Percentiles rank a stretch among this genome's conserved stretches.
Conservation (phyloP, 2,888 invertebrate species). For the Sepiola atlantica region DNA sequence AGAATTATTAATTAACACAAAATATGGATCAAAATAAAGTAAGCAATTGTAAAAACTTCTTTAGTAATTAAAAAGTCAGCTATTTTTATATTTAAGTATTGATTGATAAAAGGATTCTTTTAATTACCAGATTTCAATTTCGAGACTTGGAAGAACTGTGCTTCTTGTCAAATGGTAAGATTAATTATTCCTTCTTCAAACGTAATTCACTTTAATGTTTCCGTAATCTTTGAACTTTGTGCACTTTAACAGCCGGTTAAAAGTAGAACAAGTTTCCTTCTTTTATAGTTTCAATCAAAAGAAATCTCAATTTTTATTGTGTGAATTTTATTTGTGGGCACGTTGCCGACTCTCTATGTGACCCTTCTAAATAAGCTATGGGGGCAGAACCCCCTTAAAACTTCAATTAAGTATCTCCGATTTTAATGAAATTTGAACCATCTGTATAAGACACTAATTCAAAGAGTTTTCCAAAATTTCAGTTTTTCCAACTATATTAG, state of each 20-base stretch:
- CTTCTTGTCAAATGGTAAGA: neutral
- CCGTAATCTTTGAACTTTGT: neutral
- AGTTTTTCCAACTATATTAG: too few species aligned
- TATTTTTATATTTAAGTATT: neutral
- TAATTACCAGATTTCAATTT: neutral
- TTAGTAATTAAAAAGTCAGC: neutral
- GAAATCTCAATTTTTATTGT: too few species aligned
- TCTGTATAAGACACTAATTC: too few species aligned
- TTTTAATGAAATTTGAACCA: too few species aligned
- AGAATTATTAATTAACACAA: neutral
- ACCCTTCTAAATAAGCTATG: too few species aligned
- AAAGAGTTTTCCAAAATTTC: too few species aligned
- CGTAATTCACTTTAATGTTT: neutral
- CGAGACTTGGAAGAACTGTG: neutral
- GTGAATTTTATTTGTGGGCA: too few species aligned
- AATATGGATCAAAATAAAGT: neutral
- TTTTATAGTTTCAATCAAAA: too few species aligned
- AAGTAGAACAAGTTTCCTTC: too few species aligned
- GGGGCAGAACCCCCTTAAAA: too few species aligned
- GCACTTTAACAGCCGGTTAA: neutral
- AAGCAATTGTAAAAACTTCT: neutral
- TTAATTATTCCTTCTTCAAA: neutral
- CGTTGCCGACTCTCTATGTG: too few species aligned
- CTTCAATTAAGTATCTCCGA: too few species aligned
- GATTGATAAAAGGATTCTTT: neutral